These are phyloP conservation scores for Parnassius smintheus DNA, from an alignment of 2,888 invertebrate genomes.

Conservation along the genomic window DNA sequence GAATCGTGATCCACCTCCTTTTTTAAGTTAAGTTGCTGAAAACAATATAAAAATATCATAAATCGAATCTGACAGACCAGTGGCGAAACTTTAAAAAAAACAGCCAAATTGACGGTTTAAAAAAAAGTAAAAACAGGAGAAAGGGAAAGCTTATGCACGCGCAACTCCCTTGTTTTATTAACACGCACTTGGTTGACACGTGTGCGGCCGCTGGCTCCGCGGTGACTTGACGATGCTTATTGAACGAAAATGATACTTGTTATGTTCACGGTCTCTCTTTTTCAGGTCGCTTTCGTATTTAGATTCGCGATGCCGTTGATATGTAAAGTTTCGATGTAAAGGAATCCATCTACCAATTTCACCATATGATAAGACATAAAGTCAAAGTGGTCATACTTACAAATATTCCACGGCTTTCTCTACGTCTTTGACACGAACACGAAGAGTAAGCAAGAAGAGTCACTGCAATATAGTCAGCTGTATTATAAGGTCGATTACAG, in stretches of 20 bases:
- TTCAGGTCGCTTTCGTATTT: slow-evolving; percentile 21
- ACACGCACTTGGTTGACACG: slow-evolving; percentile 22
- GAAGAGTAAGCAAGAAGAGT: no score
- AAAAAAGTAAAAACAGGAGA: slow-evolving; percentile 7
- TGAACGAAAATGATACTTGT: not conserved
- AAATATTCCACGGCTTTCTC: no score
- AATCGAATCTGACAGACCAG: not conserved
- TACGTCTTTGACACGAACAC: no score
- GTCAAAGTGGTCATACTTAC: no score
- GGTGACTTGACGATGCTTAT: slow-evolving; percentile 1
- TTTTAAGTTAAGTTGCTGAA: no score
- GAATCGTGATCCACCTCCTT: no score
- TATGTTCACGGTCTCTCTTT: slow-evolving; percentile 19
- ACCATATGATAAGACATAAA: no score
- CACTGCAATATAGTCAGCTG: no score
- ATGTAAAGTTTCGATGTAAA: no score
- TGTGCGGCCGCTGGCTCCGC: slow-evolving; percentile 10
- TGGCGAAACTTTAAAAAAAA: slow-evolving; percentile 5
- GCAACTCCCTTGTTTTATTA: slow-evolving; percentile 7
- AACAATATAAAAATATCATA: not conserved
- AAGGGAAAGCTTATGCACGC: slow-evolving; percentile 23
- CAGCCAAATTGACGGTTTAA: slow-evolving; percentile 10
- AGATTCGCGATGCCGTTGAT: slow-evolving; percentile 1
- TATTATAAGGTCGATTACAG: no score
- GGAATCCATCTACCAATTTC: no score